phyloP scores from a whole-genome alignment of 2,113 vertebrate genomes.

The Pelecanus crispus region DNA sequence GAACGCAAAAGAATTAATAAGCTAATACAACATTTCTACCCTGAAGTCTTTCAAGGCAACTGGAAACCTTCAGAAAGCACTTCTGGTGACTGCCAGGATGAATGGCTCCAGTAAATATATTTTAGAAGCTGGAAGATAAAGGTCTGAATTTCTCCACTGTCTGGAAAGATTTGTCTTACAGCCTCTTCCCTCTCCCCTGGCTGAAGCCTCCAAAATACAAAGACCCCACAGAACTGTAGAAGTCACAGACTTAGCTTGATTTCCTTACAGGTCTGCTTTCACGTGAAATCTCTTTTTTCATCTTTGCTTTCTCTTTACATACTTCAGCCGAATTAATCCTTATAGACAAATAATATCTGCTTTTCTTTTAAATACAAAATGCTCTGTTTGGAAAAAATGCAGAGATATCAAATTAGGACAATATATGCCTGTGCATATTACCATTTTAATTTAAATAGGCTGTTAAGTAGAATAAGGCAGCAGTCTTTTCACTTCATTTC shows the following conservation, averaged over 20 bases:
- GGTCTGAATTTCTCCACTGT: background rate
- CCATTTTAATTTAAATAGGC: slow-evolving; percentile 10
- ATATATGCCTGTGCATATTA: background rate
- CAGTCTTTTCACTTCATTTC: background rate
- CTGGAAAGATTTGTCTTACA: background rate
- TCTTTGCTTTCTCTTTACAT: background rate
- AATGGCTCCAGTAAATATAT: background rate
- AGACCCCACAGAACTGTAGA: background rate
- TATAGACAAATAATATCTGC: background rate
- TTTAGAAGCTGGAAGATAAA: background rate
- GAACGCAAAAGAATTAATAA: background rate
- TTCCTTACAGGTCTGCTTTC: background rate
- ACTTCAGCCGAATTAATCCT: background rate
- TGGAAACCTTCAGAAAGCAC: background rate
- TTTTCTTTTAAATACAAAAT: background rate
- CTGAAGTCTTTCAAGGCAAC: background rate
- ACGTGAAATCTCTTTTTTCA: background rate
- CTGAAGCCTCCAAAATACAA: background rate
- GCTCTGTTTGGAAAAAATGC: background rate
- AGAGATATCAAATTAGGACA: background rate
- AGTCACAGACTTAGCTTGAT: background rate
- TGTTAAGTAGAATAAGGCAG: background rate
- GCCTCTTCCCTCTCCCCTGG: background rate
- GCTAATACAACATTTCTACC: background rate
- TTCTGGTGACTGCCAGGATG: background rate